phyloP scores from a whole-genome alignment of 2,888 invertebrate genomes.

The Chalcis sispes region DNA sequence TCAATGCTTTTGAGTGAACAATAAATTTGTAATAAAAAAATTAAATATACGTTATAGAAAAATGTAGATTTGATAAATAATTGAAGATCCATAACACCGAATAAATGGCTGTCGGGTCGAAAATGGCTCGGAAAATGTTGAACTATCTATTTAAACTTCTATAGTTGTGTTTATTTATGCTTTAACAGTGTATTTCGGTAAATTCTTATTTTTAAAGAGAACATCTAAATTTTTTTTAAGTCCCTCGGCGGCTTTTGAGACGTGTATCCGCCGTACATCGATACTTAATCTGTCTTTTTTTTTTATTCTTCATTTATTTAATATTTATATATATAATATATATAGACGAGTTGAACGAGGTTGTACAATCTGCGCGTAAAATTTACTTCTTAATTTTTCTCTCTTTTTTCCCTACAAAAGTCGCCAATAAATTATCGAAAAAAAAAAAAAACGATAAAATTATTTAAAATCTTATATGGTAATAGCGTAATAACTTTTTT shows the following conservation, averaged over 20 bases:
- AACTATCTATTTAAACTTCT: conserved; percentile 55
- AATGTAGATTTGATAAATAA: background rate
- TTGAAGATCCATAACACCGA: conserved; percentile 2
- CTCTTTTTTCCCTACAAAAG: conserved; percentile 14
- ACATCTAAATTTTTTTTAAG: conserved; percentile 44
- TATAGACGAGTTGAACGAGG: conserved; percentile 52
- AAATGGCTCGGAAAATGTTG: conserved; percentile 56
- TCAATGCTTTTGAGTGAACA: too few species aligned
- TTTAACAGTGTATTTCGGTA: conserved; percentile 57
- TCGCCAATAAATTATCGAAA: conserved; percentile 25
- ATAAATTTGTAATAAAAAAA: background rate
- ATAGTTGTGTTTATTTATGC: conserved; percentile 55
- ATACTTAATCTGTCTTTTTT: conserved; percentile 39
- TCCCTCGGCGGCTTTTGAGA: conserved; percentile 3
- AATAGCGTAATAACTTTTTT: conserved; percentile 9
- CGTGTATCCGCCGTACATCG: conserved; percentile 3
- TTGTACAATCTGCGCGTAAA: conserved; percentile 47
- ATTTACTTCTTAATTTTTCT: conserved; percentile 10
- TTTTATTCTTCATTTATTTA: conserved; percentile 31
- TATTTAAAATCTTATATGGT: background rate
- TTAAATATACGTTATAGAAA: too few species aligned
- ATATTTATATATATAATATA: conserved; percentile 38
- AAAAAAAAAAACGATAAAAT: conserved; percentile 23
- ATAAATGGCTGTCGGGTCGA: conserved; percentile 50
- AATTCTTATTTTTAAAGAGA: conserved; percentile 56